These are phyloP conservation scores for Ia io DNA, from an alignment of 2,113 vertebrate species.

Conservation along the genomic window DNA sequence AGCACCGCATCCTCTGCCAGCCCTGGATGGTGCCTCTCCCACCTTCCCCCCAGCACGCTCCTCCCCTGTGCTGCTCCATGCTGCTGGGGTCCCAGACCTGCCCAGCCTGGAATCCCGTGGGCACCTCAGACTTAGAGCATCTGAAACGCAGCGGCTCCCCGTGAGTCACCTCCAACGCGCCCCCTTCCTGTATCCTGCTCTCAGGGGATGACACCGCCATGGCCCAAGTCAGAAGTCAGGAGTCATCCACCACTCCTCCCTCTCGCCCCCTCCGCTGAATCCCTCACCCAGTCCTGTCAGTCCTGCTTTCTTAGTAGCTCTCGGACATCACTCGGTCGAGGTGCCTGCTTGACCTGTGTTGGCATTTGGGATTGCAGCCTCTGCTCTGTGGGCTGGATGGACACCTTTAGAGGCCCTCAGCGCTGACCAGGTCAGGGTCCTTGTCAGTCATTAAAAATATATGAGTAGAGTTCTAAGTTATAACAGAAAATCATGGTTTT, in stretches of 20 bases:
- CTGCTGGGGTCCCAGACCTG: too few relatives aligned
- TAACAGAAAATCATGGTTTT: background rate
- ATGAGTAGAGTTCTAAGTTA: constrained; percentile 6
- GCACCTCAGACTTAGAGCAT: background rate
- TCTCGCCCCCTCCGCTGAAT: too few relatives aligned
- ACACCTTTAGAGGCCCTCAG: background rate
- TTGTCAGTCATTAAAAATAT: background rate
- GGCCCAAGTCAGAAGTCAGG: background rate
- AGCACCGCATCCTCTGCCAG: background rate
- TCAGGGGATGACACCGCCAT: background rate
- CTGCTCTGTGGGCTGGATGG: background rate
- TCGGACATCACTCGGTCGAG: background rate
- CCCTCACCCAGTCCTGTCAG: background rate
- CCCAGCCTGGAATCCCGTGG: background rate
- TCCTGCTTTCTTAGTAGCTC: background rate
- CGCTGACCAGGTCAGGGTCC: background rate
- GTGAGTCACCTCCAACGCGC: background rate
- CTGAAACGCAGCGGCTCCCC: background rate
- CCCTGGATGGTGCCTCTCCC: too few relatives aligned
- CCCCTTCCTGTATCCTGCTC: background rate
- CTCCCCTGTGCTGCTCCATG: background rate
- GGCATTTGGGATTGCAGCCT: background rate
- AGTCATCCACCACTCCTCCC: background rate
- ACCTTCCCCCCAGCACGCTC: background rate
- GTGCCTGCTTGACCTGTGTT: background rate